phyloP scores from a whole-genome alignment of 2,888 invertebrate species.

The Drosophila greeni region DNA sequence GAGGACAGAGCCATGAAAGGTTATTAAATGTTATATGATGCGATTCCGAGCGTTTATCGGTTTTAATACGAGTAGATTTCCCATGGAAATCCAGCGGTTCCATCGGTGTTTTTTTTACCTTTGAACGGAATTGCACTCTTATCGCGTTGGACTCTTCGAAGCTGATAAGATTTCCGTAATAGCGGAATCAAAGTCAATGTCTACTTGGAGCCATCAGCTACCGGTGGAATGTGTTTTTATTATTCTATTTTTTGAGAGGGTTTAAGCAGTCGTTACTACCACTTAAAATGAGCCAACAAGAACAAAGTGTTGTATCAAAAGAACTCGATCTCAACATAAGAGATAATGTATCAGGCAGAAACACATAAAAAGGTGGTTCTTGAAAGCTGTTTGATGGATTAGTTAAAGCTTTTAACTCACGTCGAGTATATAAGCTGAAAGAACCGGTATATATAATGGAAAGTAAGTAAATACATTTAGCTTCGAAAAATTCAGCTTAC shows the following conservation, averaged over 20 bases:
- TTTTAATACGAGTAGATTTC: conserved; percentile 5
- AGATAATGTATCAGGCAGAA: background rate
- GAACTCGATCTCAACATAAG: background rate
- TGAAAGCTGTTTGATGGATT: background rate
- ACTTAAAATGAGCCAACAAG: background rate
- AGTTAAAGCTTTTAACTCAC: background rate
- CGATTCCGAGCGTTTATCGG: conserved; percentile 27
- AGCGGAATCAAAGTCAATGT: conserved; percentile 52
- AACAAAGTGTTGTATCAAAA: background rate
- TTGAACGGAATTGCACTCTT: conserved; percentile 49
- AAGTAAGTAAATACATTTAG: background rate
- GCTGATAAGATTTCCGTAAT: conserved; percentile 53
- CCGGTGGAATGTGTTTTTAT: conserved; percentile 24
- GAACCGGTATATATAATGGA: background rate
- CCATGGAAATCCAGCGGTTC: conserved; percentile 15
- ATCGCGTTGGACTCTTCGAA: conserved; percentile 33
- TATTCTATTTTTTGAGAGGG: conserved; percentile 3
- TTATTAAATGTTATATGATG: conserved; percentile 21
- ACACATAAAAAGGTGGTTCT: background rate
- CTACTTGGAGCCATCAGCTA: conserved; percentile 28
- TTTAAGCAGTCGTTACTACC: background rate
- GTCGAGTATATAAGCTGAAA: too few species aligned
- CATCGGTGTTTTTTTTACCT: conserved; percentile 22
- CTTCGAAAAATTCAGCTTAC: background rate
- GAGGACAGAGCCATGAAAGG: conserved; percentile 27